Percentiles rank a stretch among this genome's conserved stretches.
phyloP scores from a whole-genome alignment of 2,797 vertebrate species.

The Hylomyscus alleni region DNA sequence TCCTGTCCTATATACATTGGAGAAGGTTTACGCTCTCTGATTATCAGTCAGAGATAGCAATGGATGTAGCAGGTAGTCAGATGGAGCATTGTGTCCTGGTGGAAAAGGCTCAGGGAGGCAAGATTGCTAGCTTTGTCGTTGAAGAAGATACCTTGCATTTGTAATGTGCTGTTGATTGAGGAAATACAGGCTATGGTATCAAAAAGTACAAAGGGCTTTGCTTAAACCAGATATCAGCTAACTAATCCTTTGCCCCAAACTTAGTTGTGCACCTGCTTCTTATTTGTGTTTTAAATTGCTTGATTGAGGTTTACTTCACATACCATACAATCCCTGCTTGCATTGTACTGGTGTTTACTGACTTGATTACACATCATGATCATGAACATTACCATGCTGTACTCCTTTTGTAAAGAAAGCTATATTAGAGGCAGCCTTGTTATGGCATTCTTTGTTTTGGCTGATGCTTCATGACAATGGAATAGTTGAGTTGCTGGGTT shows the following conservation, averaged over 20 bases:
- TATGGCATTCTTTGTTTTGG: not conserved
- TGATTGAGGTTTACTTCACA: not conserved
- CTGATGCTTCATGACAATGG: not conserved
- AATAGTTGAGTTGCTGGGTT: constrained; percentile 25
- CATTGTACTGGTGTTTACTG: not conserved
- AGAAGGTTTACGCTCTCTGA: not conserved
- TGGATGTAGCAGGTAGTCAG: not conserved
- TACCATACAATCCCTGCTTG: not conserved
- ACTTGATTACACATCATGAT: not conserved
- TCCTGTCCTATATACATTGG: not conserved
- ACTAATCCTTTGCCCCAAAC: not conserved
- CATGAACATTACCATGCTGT: not conserved
- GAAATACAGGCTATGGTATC: not conserved
- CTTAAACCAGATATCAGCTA: not conserved
- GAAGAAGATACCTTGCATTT: not conserved
- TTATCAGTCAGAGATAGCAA: not conserved
- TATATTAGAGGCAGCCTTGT: not conserved
- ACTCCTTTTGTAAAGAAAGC: constrained; percentile 6
- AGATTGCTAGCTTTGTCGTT: not conserved
- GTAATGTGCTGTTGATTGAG: not conserved
- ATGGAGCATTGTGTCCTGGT: not conserved
- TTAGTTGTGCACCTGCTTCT: not conserved
- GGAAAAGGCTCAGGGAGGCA: not conserved
- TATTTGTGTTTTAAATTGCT: not conserved
- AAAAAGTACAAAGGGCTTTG: not conserved